Evolutionary conservation across 2,888 invertebrate species (phyloP).

Genomic region (Caenorhabditis angaria): DNA sequence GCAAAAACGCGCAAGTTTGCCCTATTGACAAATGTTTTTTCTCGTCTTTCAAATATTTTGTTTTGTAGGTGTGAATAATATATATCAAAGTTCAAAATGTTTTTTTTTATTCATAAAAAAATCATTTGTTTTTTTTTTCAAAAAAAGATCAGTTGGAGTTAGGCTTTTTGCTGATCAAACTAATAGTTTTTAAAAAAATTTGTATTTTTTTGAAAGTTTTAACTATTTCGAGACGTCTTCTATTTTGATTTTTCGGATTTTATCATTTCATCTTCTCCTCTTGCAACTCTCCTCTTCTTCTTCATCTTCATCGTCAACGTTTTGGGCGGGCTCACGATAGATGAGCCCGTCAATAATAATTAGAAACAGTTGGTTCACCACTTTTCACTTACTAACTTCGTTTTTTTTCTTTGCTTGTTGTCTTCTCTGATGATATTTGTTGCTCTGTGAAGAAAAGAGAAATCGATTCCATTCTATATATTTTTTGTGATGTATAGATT

Average conservation of each 20-base stretch:
- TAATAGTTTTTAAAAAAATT: no score
- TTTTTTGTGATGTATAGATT: background rate
- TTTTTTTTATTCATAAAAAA: no score
- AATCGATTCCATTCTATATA: background rate
- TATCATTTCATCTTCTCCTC: constrained; percentile 16
- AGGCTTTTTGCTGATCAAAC: no score
- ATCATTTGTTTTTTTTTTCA: no score
- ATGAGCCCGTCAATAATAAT: constrained; percentile 56
- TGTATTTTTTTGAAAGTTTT: background rate
- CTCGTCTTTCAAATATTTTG: no score
- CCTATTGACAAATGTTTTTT: no score
- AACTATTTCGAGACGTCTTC: background rate
- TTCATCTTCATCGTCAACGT: background rate
- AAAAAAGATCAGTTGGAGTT: no score
- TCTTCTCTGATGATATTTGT: constrained; percentile 1
- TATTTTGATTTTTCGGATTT: background rate
- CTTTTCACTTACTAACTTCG: constrained; percentile 10
- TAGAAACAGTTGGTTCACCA: constrained; percentile 56
- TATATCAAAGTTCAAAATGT: no score
- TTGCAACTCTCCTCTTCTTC: constrained; percentile 12
- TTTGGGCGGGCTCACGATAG: constrained; percentile 16
- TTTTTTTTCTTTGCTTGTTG: background rate
- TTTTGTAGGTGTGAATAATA: no score
- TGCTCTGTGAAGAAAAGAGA: background rate
- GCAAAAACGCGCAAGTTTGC: no score